Evolutionary conservation across 2,797 vertebrate species (phyloP).

Genomic region (Gymnopithys bicolor): DNA sequence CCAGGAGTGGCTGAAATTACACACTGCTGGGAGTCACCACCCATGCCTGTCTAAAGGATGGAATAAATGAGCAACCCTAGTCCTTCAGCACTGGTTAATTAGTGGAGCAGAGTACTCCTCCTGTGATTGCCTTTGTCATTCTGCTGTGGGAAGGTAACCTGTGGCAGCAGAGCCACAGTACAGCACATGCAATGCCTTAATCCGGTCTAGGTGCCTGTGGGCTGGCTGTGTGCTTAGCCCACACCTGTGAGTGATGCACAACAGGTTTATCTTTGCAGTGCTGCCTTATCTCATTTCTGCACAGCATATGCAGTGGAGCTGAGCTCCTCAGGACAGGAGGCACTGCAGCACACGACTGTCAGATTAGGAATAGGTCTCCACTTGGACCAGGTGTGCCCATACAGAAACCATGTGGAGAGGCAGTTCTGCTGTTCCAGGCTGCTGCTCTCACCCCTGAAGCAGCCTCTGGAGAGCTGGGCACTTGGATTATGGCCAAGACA

Average conservation of each 20-base stretch:
- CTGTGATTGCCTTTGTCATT: neutral
- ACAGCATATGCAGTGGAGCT: neutral
- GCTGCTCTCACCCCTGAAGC: neutral
- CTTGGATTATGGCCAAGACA: neutral
- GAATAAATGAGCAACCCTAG: neutral
- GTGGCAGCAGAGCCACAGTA: neutral
- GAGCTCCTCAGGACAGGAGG: neutral
- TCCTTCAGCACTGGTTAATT: neutral
- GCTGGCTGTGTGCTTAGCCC: neutral
- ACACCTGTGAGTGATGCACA: neutral
- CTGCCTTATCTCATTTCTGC: neutral
- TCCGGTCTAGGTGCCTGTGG: neutral
- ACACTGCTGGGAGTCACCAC: neutral
- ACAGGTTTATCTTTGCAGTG: neutral
- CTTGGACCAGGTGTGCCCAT: neutral
- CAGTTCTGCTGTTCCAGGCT: neutral
- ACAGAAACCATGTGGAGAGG: neutral
- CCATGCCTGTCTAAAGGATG: neutral
- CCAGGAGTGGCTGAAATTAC: neutral
- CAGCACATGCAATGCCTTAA: neutral
- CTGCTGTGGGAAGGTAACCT: neutral
- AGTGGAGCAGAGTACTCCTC: neutral
- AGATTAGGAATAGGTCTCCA: neutral
- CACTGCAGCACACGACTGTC: fast-evolving
- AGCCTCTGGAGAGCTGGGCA: neutral